Evolutionary conservation across 2,113 vertebrate species (phyloP).

Genomic region (Myotis brandtii): DNA sequence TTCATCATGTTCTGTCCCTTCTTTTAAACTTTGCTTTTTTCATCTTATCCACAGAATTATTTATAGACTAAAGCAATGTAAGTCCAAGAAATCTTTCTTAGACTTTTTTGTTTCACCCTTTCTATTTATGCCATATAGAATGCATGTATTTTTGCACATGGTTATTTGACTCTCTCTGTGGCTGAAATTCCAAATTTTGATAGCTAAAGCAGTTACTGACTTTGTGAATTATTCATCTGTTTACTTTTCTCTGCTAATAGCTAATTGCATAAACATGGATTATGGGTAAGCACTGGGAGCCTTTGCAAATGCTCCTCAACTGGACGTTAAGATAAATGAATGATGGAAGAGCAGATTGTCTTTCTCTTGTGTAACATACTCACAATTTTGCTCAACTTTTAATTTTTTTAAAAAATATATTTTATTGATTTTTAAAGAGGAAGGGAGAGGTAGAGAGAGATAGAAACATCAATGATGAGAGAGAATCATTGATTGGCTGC

Average conservation of each 20-base stretch:
- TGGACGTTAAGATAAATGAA: slow-evolving; percentile 26
- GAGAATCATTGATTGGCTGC: too few relatives aligned
- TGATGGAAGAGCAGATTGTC: not conserved
- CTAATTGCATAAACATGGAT: not conserved
- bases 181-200: slow-evolving; percentile 12
- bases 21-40: slow-evolving; percentile 25
- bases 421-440: too few relatives aligned
- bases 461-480: too few relatives aligned
- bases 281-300: not conserved
- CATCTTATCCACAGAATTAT: not conserved
- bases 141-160: not conserved
- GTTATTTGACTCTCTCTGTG: not conserved
- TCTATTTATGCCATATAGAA: not conserved
- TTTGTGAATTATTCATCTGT: not conserved
- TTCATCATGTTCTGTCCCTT: not conserved
- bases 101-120: slow-evolving; percentile 18
- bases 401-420: too few relatives aligned
- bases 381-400: not conserved
- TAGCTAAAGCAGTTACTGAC: not conserved
- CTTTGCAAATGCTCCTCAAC: not conserved
- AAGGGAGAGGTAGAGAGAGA: too few relatives aligned
- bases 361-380: not conserved
- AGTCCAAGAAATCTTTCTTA: not conserved
- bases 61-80: not conserved
- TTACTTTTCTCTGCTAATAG: slow-evolving; percentile 14